Percentiles rank a stretch among this genome's conserved stretches.
phyloP scores from a whole-genome alignment of 1,140 invertebrate genomes.

The Dendroctonus ponderosae region DNA sequence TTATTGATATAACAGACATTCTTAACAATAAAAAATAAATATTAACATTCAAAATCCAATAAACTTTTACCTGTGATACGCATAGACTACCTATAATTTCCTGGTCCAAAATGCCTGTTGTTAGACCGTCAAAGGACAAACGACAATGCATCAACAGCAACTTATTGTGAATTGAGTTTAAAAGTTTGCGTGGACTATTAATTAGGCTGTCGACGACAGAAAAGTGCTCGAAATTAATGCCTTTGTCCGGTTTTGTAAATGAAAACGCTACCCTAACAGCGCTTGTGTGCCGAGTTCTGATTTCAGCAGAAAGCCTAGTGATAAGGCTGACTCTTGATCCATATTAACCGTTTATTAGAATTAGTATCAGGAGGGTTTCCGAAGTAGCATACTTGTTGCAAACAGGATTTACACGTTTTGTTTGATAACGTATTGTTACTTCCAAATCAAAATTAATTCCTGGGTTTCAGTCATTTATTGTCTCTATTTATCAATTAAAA shows the following conservation, averaged over 20 bases:
- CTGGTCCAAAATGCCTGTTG: background rate
- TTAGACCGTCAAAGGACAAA: constrained; percentile 4
- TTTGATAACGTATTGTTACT: too few species aligned
- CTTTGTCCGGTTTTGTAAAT: constrained; percentile 34
- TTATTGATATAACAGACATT: too few species aligned
- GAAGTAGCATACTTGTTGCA: constrained; percentile 15
- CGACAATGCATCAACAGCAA: constrained; percentile 5
- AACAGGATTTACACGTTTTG: too few species aligned
- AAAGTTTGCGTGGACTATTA: constrained; percentile 34
- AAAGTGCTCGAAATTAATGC: constrained; percentile 32
- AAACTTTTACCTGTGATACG: too few species aligned
- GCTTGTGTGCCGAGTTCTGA: constrained; percentile 21
- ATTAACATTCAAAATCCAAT: too few species aligned
- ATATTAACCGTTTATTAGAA: constrained; percentile 23
- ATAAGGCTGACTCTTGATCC: constrained; percentile 20
- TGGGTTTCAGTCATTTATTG: too few species aligned
- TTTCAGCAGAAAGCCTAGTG: constrained; percentile 22
- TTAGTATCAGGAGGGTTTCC: constrained; percentile 15
- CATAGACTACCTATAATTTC: too few species aligned
- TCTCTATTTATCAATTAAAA: too few species aligned
- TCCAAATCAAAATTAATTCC: too few species aligned
- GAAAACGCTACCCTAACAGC: constrained; percentile 27
- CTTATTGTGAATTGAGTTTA: constrained; percentile 28
- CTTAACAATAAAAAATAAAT: too few species aligned
- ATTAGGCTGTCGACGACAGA: constrained; percentile 35